A percentile compares a stretch with the other conserved stretches of the same genome.
Evolutionary conservation across 2,888 invertebrate species (phyloP).

Genomic region (Anagyrus pseudococci): DNA sequence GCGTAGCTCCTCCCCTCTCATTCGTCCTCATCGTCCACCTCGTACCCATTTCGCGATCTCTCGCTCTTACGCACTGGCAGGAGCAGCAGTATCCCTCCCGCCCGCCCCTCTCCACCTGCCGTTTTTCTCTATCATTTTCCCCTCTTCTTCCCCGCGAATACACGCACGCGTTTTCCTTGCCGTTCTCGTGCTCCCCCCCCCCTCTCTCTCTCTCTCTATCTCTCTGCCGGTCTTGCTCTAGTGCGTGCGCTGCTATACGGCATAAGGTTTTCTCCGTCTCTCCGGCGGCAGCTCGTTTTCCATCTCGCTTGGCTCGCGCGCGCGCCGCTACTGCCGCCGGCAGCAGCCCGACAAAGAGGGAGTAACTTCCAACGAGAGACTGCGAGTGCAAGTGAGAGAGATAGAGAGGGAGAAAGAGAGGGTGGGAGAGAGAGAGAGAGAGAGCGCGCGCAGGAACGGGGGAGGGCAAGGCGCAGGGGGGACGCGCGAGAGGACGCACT

Average conservation of each 20-base stretch:
- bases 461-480: not conserved
- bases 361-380: no score
- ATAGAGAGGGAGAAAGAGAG: no score
- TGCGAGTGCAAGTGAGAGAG: no score
- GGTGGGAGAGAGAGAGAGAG: no score
- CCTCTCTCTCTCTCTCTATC: not conserved
- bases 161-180: constrained; percentile 4
- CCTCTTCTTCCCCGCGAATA: not conserved
- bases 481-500: constrained; percentile 7
- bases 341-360: no score
- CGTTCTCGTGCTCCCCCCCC: constrained; percentile 18
- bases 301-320: not conserved
- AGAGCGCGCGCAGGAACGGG: constrained; percentile 3
- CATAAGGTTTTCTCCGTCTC: no score
- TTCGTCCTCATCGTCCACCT: constrained; percentile 25
- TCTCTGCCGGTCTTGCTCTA: no score
- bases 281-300: no score
- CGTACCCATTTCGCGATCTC: constrained; percentile 24
- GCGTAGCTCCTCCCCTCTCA: no score
- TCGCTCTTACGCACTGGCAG: constrained; percentile 12
- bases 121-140: constrained; percentile 32
- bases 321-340: no score
- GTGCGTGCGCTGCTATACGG: no score
- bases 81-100: not conserved
- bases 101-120: not conserved